These are phyloP conservation scores for Bombus ignitus DNA, from an alignment of 1,140 invertebrate genomes.

Conservation along the genomic window DNA sequence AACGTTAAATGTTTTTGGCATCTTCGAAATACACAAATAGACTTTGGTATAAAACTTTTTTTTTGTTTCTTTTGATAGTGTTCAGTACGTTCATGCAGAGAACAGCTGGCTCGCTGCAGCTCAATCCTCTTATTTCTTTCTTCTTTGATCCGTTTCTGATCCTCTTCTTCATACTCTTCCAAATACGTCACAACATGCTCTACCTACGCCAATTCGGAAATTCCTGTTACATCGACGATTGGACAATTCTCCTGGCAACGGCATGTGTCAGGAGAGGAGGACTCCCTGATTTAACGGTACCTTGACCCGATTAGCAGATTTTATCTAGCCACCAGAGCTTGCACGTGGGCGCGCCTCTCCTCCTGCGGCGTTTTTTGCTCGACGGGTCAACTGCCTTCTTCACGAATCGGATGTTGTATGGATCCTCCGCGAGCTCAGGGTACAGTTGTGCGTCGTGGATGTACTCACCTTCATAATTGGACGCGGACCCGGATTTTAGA, in stretches of 20 bases:
- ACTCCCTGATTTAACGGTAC: not conserved
- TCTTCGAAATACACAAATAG: conserved; percentile 87
- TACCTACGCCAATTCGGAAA: conserved; percentile 26
- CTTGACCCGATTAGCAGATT: conserved; percentile 78
- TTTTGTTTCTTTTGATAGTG: conserved; percentile 71
- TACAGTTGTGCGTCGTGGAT: conserved; percentile 94
- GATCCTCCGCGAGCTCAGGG: conserved; percentile 96
- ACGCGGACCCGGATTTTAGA: conserved; percentile 90
- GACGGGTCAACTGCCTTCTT: conserved; percentile 88
- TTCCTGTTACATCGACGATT: conserved; percentile 51
- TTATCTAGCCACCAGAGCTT: conserved; percentile 83
- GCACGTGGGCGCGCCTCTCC: conserved; percentile 78
- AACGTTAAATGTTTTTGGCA: conserved; percentile 85
- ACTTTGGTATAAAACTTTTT: conserved; percentile 85
- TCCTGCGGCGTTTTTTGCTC: conserved; percentile 86
- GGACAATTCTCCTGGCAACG: conserved; percentile 52
- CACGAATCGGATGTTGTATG: conserved; percentile 95
- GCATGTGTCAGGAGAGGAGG: conserved; percentile 35
- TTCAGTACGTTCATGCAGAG: conserved; percentile 67
- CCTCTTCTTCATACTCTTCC: not conserved
- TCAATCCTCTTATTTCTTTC: not conserved
- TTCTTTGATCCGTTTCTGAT: not conserved
- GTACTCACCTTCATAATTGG: conserved; percentile 94
- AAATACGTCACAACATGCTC: not conserved
- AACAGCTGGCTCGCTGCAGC: conserved; percentile 14